Conservation (phyloP, 2,888 invertebrate species). For the Leptogaster cylindrica region DNA sequence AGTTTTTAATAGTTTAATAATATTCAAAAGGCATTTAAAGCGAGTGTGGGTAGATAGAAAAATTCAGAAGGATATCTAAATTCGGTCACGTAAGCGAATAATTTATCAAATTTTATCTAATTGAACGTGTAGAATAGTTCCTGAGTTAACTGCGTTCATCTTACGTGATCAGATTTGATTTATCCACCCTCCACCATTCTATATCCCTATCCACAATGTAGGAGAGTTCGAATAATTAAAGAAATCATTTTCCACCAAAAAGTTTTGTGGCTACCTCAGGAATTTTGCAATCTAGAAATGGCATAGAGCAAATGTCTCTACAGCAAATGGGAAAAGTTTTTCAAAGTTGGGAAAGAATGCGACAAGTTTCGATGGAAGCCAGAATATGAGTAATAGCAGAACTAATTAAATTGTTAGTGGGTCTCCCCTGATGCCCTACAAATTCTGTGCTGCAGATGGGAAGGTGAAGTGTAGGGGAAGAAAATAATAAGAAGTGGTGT, state of each 20-base stretch:
- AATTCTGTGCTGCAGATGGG: background rate
- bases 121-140: slow-evolving; percentile 36
- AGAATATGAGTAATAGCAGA: slow-evolving; percentile 26
- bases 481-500: too few species aligned
- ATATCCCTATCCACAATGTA: background rate
- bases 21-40: background rate
- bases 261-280: slow-evolving; percentile 5
- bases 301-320: background rate
- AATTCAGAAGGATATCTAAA: slow-evolving; percentile 27
- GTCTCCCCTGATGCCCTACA: background rate
- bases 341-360: slow-evolving; percentile 24
- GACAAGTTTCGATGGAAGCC: slow-evolving; percentile 22
- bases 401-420: slow-evolving; percentile 29
- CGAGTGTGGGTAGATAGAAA: background rate
- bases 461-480: background rate
- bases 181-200: background rate
- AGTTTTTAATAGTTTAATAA: slow-evolving; percentile 2
- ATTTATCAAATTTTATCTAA: slow-evolving; percentile 38
- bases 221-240: slow-evolving; percentile 25
- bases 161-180: slow-evolving; percentile 35
- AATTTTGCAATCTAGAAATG: background rate
- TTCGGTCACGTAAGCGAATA: slow-evolving; percentile 30
- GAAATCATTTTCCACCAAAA: slow-evolving; percentile 35
- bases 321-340: slow-evolving; percentile 28
- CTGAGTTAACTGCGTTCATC: slow-evolving; percentile 24